Percentiles rank a stretch among this genome's conserved stretches.
phyloP scores from a whole-genome alignment of 2,113 vertebrate genomes.

The Nesoenas mayeri region DNA sequence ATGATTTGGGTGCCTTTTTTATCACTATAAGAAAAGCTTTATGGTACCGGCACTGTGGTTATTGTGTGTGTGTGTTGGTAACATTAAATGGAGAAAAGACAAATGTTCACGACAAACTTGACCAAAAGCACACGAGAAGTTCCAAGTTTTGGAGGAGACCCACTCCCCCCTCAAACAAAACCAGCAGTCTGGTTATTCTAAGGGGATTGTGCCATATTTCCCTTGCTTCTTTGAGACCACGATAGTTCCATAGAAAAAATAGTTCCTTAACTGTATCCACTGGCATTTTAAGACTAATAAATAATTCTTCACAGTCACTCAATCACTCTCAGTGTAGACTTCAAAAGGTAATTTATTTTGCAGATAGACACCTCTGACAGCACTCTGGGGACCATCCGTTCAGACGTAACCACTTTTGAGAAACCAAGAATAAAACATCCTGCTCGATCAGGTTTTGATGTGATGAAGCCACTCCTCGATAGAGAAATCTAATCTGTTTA shows the following conservation, averaged over 20 bases:
- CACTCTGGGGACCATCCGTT: not conserved
- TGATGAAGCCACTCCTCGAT: not conserved
- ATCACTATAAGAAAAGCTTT: not conserved
- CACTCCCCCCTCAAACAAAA: not conserved
- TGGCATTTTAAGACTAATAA: constrained; percentile 48
- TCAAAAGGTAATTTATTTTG: constrained; percentile 53
- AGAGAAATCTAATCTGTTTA: not conserved
- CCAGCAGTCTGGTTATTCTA: not conserved
- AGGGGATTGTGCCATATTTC: not conserved
- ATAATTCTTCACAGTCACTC: constrained; percentile 53
- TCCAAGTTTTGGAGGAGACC: not conserved
- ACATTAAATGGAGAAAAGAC: not conserved
- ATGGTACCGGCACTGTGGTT: not conserved
- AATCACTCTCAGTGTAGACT: constrained; percentile 25
- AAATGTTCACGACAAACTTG: not conserved
- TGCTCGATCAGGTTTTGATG: not conserved
- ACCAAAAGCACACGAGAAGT: not conserved
- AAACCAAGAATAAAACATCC: not conserved
- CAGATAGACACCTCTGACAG: constrained; percentile 30
- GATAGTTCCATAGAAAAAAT: not conserved
- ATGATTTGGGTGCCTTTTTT: not conserved
- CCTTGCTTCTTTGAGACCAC: not conserved
- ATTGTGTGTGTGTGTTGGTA: not conserved
- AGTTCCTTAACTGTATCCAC: constrained; percentile 36
- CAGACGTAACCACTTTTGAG: not conserved